Base-by-base conservation (phyloP, 2,113 vertebrate species). In the Tyto alba region DNA sequence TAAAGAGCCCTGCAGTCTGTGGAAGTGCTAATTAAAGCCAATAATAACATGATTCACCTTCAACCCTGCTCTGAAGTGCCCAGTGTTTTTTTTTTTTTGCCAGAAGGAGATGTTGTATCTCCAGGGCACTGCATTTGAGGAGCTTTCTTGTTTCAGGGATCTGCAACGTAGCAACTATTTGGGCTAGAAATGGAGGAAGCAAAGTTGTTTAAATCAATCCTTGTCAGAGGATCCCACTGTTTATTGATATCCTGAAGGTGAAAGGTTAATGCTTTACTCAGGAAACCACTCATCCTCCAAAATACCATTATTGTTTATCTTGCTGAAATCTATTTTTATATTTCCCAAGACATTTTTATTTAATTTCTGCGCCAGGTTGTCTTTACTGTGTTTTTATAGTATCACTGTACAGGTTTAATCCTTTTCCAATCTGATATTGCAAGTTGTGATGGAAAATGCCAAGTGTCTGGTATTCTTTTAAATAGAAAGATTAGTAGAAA, bases 251-350 rank as follows among this genome's bases (percentile, higher is more conserved):
- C 79, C 62, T 59, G 63, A 67, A 92, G 95, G 95, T 96, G 93
- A 97, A 95, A 98, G 96, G 96, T 96, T 97, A 97, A 97, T 94
- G 90, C 55, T 95, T 97, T 95, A 89, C 89, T 94, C 84, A 94
- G 96, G 92, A 97, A 97, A 97, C 84, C 88, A 93, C 90, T 95
- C 94, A 96, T 96, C 87, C 88, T 96, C 92, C 90, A 95, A 97
- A 96, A 97, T 91, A 95, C 94, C 96, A 94, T 96, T 96, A 97
- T 93, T 97, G 93, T 95, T 97, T 97, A 96, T 97, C 96, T 96
- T 96, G 84, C 68, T 94, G 84, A 95, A 95, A 97, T 96, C 91
- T 95, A 86, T 96, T 97, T 97, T 97, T 95, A 89, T 96, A 96
- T 95, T 94, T 96, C 93, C 93, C 96, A 90, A 94, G 89, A 95